Evolutionary conservation across 2,888 invertebrate species (phyloP).

Genomic region (Cremastinae sp.): DNA sequence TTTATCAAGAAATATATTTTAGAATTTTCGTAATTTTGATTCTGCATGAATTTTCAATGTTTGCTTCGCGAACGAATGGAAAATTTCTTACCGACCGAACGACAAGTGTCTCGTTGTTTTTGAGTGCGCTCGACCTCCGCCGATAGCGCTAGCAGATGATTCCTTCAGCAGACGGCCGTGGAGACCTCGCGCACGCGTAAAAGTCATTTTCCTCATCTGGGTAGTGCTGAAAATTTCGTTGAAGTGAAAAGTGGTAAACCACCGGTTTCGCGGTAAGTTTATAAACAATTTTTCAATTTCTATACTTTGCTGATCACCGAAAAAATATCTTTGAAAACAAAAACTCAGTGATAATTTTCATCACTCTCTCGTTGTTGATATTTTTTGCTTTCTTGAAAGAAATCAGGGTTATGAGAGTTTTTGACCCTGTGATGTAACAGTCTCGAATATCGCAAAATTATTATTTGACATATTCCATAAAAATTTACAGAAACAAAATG

Average conservation of each 20-base stretch:
- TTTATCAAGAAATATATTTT: too few relatives aligned
- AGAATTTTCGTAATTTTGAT: too few relatives aligned
- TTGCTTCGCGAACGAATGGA: too few relatives aligned
- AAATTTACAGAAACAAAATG: slow-evolving; percentile 67
- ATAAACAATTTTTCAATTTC: background rate
- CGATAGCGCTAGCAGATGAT: background rate
- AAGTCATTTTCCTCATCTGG: slow-evolving; percentile 38
- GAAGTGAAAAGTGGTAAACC: slow-evolving; percentile 46
- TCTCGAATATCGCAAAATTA: slow-evolving; percentile 6
- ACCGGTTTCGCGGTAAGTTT: slow-evolving; percentile 50
- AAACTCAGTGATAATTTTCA: background rate
- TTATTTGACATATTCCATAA: background rate
- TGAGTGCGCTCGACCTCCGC: too few relatives aligned
- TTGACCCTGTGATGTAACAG: slow-evolving; percentile 63
- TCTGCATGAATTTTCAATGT: too few relatives aligned
- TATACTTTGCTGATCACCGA: background rate
- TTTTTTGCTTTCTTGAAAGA: background rate
- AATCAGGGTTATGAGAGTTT: slow-evolving; percentile 40
- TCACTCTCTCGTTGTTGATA: background rate
- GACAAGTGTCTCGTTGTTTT: too few relatives aligned
- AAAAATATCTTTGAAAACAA: background rate
- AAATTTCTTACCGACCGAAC: too few relatives aligned
- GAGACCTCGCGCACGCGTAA: slow-evolving; percentile 55
- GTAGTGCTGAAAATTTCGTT: slow-evolving; percentile 52
- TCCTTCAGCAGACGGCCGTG: slow-evolving; percentile 53